These are phyloP conservation scores for Ceraclea dissimilis DNA, from an alignment of 2,888 invertebrate species.

Conservation along the genomic window DNA sequence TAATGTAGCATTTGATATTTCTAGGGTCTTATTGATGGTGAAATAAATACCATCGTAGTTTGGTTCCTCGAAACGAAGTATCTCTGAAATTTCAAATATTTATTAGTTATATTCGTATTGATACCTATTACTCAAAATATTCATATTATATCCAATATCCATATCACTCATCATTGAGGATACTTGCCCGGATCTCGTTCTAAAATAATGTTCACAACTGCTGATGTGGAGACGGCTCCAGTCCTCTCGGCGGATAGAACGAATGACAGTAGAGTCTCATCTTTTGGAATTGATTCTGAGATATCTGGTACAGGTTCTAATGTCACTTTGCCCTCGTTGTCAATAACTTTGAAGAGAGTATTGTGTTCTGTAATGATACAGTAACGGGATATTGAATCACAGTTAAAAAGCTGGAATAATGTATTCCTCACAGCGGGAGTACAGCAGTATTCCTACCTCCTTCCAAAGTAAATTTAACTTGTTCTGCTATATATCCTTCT, in stretches of 20 bases:
- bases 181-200: background rate
- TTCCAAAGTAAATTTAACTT: background rate
- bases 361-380: background rate
- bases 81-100: background rate
- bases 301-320: background rate
- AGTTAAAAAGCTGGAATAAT: too few relatives aligned
- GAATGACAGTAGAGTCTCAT: background rate
- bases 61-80: background rate
- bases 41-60: background rate
- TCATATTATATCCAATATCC: too few relatives aligned
- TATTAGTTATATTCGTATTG: too few relatives aligned
- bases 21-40: background rate
- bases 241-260: background rate
- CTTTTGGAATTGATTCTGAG: background rate
- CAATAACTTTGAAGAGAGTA: background rate
- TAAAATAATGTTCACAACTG: background rate
- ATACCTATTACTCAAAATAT: too few relatives aligned
- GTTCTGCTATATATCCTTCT: background rate
- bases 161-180: too few relatives aligned
- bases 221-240: background rate
- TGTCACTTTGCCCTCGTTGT: background rate
- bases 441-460: too few relatives aligned
- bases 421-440: too few relatives aligned
- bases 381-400: too few relatives aligned
- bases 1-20: background rate